Base-by-base conservation (phyloP, 2,797 vertebrate species). In the Halcyon smyrnensis region DNA sequence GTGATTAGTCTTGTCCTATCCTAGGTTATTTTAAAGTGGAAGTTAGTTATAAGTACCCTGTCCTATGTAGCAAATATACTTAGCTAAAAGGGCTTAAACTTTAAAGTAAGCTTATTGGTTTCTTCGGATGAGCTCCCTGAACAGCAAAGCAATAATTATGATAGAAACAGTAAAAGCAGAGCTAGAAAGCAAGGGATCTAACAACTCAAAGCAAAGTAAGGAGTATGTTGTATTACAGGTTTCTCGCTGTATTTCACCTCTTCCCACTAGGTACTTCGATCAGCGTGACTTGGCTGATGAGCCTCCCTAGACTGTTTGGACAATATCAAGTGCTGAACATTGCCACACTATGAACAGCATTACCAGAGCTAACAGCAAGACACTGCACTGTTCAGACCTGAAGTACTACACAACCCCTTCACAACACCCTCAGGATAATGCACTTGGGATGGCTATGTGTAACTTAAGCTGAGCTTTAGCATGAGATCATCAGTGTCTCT, bases 241-340 rank as follows among this genome's bases (percentile, higher is more conserved):
- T 87, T 81, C 90, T 89, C 45, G 89, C 56, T 2, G 1, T 45
- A 15, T 78, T 85, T 19, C 9, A 28, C 12, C 78, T 93, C 28
- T 80, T 68, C 75, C 48, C 41, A 27, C 88, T 75, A 99, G 98
- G 97, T 99, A 99, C 97, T 99, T 99, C 8, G 98, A 99, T 95
- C 98, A 99, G 34, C 98, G 97, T 85, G 98, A 99, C 90, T 95
- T 99, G 97, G 98, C 98, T 82, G 98, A 99, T 20, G 98, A 98
- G 53, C 98, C 98, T 85, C 97, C 98, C 46, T 98, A 98, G 97
- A 63, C 39, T 70, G 16, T 62, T 62, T 16, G 17, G 62, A 60
- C 57, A 68, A 25, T 21, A 54, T 25, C 5, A 23, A 37, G 34
- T 54, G 62, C 63, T 85, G 82, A 76, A 24, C 3, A 1, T 77